A percentile compares a stretch with the other conserved stretches of the same genome.
These are phyloP conservation scores for Drosophila histrio DNA, from an alignment of 2,888 invertebrate genomes.

Conservation along the genomic window DNA sequence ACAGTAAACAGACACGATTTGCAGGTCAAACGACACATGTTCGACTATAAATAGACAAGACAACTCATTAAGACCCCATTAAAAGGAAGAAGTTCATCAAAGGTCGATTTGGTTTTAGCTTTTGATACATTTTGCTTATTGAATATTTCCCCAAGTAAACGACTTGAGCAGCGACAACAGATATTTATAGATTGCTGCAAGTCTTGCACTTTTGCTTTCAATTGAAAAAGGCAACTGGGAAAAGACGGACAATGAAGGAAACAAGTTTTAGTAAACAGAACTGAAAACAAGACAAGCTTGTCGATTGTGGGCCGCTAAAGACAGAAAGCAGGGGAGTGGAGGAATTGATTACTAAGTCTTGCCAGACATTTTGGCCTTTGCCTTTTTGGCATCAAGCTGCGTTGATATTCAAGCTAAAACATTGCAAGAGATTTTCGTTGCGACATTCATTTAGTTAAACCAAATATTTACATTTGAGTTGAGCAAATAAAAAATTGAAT, in stretches of 20 bases:
- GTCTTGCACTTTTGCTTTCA: constrained; percentile 61
- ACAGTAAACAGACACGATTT: constrained; percentile 1
- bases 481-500: constrained; percentile 15
- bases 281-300: neutral
- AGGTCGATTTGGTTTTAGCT: constrained; percentile 5
- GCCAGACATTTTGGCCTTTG: constrained; percentile 34
- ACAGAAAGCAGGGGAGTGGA: constrained; percentile 12
- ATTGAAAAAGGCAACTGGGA: neutral
- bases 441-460: constrained; percentile 6
- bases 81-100: constrained; percentile 9
- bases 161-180: neutral
- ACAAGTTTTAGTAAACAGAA: constrained; percentile 3
- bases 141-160: constrained; percentile 25
- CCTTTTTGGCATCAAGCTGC: constrained; percentile 23
- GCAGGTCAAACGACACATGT: constrained; percentile 5
- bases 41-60: constrained; percentile 26
- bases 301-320: constrained; percentile 14
- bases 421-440: neutral
- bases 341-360: constrained; percentile 10
- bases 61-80: constrained; percentile 27
- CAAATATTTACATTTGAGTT: constrained; percentile 17
- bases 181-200: constrained; percentile 55
- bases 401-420: neutral
- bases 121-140: constrained; percentile 21
- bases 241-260: neutral